Evolutionary conservation across 1,140 invertebrate species (phyloP).

Genomic region (Melanaphis sacchari): DNA sequence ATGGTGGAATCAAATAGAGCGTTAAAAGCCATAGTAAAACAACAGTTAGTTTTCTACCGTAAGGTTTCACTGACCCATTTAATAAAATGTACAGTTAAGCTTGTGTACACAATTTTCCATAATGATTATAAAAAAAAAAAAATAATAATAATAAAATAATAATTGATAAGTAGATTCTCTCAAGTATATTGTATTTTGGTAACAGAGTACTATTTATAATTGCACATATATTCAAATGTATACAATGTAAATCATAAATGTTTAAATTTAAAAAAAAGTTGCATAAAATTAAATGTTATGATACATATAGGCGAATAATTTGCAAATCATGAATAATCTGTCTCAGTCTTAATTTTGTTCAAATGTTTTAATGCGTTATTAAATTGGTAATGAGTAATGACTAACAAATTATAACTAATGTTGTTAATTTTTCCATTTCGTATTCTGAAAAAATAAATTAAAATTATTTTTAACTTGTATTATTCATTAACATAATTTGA

Average conservation of each 20-base stretch:
- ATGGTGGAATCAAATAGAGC: neutral
- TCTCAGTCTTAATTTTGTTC: slow-evolving; percentile 50
- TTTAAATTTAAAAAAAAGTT: neutral
- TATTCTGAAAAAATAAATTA: slow-evolving; percentile 42
- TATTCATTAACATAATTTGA: neutral
- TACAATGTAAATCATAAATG: neutral
- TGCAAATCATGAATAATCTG: slow-evolving; percentile 11
- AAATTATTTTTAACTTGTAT: neutral
- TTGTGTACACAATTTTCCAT: neutral
- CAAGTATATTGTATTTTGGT: neutral
- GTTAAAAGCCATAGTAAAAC: slow-evolving; percentile 56
- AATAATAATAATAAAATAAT: too few relatives aligned
- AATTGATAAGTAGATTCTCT: neutral
- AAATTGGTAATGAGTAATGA: neutral
- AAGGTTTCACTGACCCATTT: slow-evolving; percentile 56
- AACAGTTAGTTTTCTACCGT: slow-evolving; percentile 22
- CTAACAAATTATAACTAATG: neutral
- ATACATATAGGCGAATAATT: neutral
- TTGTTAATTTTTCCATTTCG: slow-evolving; percentile 51
- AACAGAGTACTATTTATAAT: neutral
- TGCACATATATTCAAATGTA: neutral
- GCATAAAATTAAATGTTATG: neutral
- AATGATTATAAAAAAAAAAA: neutral
- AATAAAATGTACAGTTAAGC: neutral
- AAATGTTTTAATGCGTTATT: neutral